Base-by-base conservation (phyloP, 2,888 invertebrate genomes). In the Tetragnatha montana region DNA sequence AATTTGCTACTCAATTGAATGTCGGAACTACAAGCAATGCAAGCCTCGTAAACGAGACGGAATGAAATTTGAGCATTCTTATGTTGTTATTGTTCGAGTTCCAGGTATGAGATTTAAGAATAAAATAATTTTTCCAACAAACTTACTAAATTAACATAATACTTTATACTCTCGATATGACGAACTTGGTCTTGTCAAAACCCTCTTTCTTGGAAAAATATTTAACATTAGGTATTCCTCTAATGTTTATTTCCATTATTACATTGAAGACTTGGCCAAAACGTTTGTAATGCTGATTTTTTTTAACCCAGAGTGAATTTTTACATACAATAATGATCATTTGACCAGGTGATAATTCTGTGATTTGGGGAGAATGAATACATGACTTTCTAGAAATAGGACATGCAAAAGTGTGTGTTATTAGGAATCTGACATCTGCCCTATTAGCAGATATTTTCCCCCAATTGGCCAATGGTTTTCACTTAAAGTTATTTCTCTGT, bases 1-100 rank as follows among this genome's bases (percentile, higher is more conserved):
- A 22, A 95, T 95, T 91, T 97, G 97, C 93, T 97, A 95, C 93
- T 92, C 93, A 21, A 91, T 92, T 75, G 91, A 88, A 19, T 92
- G 92, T 84, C 70, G 69, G 17, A 91, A 84, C 35, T 87, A 91
- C 78, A 87, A 91, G 68, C 17, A 84, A 51, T 92, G 92, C 82
- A 81, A 91, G 75, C 92, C 92, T 17, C 69, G 92, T 51, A 90
- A 91, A 74, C 87, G 92, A 74, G 80, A 69, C 47, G 92, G 91
- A 80, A 87, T 84, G 70, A 92, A 92, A 82, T 92, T 91, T 91
- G 88, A 88, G 21, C 86, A 91, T 51, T 88, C 92, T 4, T 91
- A 87, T 80, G 89, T 92, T 89, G 92, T 92, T 22, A 85, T 80
- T 35, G 88, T 92, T 35, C 88, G 92, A 8, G 73, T 74, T 69